phyloP scores from a whole-genome alignment of 2,888 invertebrate species.

The Caenorhabditis imperialis region DNA sequence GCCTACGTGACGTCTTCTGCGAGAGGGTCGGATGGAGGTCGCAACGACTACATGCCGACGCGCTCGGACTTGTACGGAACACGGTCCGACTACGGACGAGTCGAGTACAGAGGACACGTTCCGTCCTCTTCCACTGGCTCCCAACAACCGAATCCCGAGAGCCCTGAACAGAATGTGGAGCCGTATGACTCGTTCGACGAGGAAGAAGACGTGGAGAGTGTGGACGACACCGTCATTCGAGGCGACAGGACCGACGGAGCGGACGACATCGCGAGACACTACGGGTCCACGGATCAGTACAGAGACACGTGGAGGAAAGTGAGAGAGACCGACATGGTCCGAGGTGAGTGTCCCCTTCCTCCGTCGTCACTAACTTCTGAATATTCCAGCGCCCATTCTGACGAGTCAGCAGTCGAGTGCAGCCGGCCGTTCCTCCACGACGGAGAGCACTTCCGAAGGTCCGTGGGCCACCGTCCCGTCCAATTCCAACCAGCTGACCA shows the following conservation, averaged over 20 bases:
- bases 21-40: conserved; percentile 40
- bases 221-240: conserved; percentile 44
- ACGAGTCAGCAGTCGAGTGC: conserved; percentile 36
- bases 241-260: conserved; percentile 40
- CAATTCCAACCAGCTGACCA: conserved; percentile 23
- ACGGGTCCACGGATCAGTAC: conserved; percentile 62
- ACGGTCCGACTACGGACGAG: conserved; percentile 55
- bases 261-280: conserved; percentile 65
- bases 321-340: conserved; percentile 57
- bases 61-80: conserved; percentile 49
- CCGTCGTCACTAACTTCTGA: too few species aligned
- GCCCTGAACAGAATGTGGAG: conserved; percentile 25
- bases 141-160: conserved; percentile 10
- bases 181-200: conserved; percentile 64
- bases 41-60: conserved; percentile 49
- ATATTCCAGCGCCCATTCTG: conserved; percentile 39
- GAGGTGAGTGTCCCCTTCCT: conserved; percentile 21
- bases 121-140: conserved; percentile 30
- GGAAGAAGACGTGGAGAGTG: conserved; percentile 53
- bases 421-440: conserved; percentile 47
- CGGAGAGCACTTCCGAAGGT: conserved; percentile 47
- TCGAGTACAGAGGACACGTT: conserved; percentile 43
- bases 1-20: conserved; percentile 46
- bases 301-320: conserved; percentile 66
- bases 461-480: conserved; percentile 36